phyloP scores from a whole-genome alignment of 2,888 invertebrate species.

The Ramazzottius varieornatus region DNA sequence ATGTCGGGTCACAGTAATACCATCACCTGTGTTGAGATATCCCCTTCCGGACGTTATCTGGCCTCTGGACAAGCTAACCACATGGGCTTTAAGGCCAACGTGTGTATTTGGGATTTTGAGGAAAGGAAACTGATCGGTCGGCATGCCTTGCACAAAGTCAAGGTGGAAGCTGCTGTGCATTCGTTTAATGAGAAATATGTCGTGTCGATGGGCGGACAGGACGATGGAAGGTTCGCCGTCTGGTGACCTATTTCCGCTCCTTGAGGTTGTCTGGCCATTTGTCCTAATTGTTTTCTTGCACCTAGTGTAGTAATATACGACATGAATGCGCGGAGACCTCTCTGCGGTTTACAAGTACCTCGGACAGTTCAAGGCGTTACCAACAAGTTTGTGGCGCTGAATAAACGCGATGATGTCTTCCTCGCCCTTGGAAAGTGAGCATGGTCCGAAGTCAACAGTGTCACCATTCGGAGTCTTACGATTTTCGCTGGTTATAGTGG shows the following conservation, averaged over 20 bases:
- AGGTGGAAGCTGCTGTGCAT: conserved; percentile 58
- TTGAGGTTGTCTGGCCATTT: background rate
- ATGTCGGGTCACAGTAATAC: conserved; percentile 23
- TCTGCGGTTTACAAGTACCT: conserved; percentile 28
- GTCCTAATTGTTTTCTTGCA: conserved; percentile 5
- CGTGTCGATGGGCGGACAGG: conserved; percentile 59
- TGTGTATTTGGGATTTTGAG: conserved; percentile 47
- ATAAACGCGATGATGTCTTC: conserved; percentile 19
- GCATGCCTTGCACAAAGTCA: conserved; percentile 61
- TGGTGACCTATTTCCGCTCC: background rate
- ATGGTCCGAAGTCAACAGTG: background rate
- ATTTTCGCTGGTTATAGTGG: background rate
- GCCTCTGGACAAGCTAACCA: conserved; percentile 73
- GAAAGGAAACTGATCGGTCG: conserved; percentile 34
- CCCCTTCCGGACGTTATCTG: conserved; percentile 42
- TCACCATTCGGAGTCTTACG: background rate
- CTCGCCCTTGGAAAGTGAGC: conserved; percentile 25
- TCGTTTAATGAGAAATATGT: conserved; percentile 51
- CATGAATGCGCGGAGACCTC: conserved; percentile 31
- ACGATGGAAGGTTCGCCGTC: conserved; percentile 44
- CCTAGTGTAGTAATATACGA: conserved; percentile 54
- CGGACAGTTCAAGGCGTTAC: background rate
- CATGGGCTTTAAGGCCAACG: conserved; percentile 50
- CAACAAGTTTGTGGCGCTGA: conserved; percentile 8
- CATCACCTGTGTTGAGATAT: conserved; percentile 27